A percentile compares a stretch with the other conserved stretches of the same genome.
Conservation (phyloP, 2,797 vertebrate genomes). For the Euphonia xanthogaster region DNA sequence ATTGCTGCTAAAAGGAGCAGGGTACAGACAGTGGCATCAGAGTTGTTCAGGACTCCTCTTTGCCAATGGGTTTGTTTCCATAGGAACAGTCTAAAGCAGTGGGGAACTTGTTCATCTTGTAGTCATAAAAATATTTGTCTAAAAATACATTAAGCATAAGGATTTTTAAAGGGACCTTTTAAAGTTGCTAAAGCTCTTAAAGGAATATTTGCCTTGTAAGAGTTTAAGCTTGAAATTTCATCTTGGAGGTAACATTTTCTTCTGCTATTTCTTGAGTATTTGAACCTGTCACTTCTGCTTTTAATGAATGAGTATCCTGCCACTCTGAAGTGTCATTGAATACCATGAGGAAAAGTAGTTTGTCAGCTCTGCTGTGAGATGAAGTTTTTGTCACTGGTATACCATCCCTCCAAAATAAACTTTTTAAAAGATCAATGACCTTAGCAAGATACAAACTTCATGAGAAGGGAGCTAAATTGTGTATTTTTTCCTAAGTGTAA, state of each 20-base stretch:
- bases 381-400: neutral
- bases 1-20: neutral
- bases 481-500: neutral
- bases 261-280: neutral
- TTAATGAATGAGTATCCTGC: neutral
- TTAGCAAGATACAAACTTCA: neutral
- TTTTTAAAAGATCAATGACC: neutral
- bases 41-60: slow-evolving; percentile 20
- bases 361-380: neutral
- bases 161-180: slow-evolving; percentile 27
- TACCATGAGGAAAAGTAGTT: neutral
- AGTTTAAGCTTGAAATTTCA: neutral
- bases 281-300: neutral
- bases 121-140: slow-evolving; percentile 59
- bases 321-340: neutral
- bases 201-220: neutral
- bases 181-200: neutral
- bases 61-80: slow-evolving; percentile 40
- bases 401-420: neutral
- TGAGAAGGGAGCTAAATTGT: neutral
- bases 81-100: slow-evolving; percentile 17
- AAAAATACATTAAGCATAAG: slow-evolving; percentile 48
- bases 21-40: neutral
- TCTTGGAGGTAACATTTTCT: neutral
- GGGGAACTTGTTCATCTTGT: neutral